phyloP scores from a whole-genome alignment of 2,797 vertebrate genomes.

The Decapterus maruadsi region DNA sequence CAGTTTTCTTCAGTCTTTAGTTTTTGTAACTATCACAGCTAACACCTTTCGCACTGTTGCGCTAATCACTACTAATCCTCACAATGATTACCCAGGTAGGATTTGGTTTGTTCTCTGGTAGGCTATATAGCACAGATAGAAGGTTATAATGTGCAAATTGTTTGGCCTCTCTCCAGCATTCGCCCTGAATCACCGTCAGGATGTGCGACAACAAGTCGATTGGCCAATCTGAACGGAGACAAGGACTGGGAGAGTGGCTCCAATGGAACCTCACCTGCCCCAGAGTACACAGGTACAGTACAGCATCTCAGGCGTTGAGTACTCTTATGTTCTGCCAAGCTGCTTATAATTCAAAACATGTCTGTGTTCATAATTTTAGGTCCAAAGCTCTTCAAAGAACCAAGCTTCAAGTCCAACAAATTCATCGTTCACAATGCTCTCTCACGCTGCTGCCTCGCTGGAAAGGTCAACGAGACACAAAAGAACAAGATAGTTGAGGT shows the following conservation, averaged over 20 bases:
- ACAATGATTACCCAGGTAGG: neutral
- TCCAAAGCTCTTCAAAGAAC: constrained; percentile 93
- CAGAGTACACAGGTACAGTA: constrained; percentile 90
- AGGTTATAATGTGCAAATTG: neutral
- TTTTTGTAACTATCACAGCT: neutral
- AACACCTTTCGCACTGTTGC: no score
- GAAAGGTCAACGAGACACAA: constrained; percentile 92
- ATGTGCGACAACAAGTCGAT: constrained; percentile 84
- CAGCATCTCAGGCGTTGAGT: neutral
- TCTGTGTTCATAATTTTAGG: constrained; percentile 74
- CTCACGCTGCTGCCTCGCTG: constrained; percentile 93
- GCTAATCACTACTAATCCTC: neutral
- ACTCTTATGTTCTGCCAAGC: neutral
- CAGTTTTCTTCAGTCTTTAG: no score
- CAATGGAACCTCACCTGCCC: constrained; percentile 88
- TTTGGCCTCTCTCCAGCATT: constrained; percentile 55
- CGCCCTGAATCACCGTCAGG: constrained; percentile 85
- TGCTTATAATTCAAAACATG: neutral
- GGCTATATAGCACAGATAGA: neutral
- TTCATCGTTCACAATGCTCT: constrained; percentile 95
- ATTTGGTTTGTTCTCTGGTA: neutral
- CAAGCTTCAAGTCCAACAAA: constrained; percentile 95
- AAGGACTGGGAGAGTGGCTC: constrained; percentile 89
- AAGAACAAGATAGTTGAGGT: constrained; percentile 93
- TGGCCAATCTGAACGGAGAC: constrained; percentile 84